These are phyloP conservation scores for Pseudomyrmex dendroicus DNA, from an alignment of 1,140 invertebrate species.

Conservation along the genomic window DNA sequence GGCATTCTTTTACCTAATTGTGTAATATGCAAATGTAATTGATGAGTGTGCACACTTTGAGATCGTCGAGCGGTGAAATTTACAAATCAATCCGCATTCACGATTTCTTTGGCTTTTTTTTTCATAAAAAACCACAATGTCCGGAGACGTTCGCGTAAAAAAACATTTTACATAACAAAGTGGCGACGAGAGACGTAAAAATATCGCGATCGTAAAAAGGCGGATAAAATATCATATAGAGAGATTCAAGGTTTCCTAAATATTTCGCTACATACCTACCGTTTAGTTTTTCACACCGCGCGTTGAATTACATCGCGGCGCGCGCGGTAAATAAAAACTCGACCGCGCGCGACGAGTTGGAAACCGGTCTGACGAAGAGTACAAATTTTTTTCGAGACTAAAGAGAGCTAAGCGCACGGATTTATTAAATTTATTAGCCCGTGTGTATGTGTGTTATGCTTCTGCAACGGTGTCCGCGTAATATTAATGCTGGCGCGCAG, in stretches of 20 bases:
- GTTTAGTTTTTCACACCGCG: neutral
- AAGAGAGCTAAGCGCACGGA: neutral
- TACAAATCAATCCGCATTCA: conserved; percentile 1
- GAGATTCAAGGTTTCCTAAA: conserved; percentile 25
- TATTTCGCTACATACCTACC: neutral
- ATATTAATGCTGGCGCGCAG: no score
- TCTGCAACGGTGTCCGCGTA: no score
- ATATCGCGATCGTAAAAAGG: neutral
- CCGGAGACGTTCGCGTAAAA: neutral
- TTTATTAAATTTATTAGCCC: no score
- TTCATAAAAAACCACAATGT: neutral
- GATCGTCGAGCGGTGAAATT: neutral
- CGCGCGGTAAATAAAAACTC: neutral
- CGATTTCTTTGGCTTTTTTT: neutral
- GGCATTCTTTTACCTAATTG: no score
- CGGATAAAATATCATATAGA: neutral
- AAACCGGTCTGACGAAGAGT: neutral
- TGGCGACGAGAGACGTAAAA: neutral
- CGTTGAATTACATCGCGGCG: neutral
- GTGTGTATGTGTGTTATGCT: no score
- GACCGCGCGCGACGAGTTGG: no score
- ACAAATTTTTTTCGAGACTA: neutral
- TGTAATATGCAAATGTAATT: no score
- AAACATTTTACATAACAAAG: neutral
- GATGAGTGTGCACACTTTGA: neutral